Base-by-base conservation (phyloP, 2,797 vertebrate species). In the Alfaro cultratus region DNA sequence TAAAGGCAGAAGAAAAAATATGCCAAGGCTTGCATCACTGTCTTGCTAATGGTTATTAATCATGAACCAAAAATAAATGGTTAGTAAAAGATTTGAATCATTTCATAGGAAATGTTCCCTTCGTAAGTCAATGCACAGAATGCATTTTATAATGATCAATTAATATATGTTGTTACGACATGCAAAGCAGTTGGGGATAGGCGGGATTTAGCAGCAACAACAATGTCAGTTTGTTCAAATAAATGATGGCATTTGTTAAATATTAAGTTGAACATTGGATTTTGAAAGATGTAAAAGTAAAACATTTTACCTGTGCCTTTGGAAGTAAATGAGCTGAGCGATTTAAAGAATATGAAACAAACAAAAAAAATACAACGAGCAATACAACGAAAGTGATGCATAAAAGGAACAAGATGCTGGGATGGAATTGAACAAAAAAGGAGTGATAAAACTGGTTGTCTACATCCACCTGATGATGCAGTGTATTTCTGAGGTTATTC, bases 401-500 rank as follows among this genome's bases (percentile, higher is more conserved):
- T 75, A 75, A 92, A 93, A 94, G 73, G 83, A 91, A 92, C 76
- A 86, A 85, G 91, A 92, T 91, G 91, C 87, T 86, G 80, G 85
- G 86, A 89, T 90, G 89, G 86, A 84, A 85, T 83, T n/a, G 75
- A 89, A 85, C 62, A 89, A 91, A 90, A 80, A 86, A 91, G 83
- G 80, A 91, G 85, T 47, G 3, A 90, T 94, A 92, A 90, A 91
- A 94, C 94, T 95, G 94, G 94, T 94, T 93, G 91, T 95, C 92
- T 93, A 94, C 94, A 94, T 95, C 93, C 92, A 91, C 90, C 91
- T 93, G 92, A 94, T 93, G 94, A 94, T 92, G 90, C 90, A 86
- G 87, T 88, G 89, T 89, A 90, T 91, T 92, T 93, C 90, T 87
- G 86, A 84, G 78, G 73, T 75, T 82, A 75, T 75, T 71, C 77